Base-by-base conservation (phyloP, 2,888 invertebrate species). In the Lycia hirtaria region DNA sequence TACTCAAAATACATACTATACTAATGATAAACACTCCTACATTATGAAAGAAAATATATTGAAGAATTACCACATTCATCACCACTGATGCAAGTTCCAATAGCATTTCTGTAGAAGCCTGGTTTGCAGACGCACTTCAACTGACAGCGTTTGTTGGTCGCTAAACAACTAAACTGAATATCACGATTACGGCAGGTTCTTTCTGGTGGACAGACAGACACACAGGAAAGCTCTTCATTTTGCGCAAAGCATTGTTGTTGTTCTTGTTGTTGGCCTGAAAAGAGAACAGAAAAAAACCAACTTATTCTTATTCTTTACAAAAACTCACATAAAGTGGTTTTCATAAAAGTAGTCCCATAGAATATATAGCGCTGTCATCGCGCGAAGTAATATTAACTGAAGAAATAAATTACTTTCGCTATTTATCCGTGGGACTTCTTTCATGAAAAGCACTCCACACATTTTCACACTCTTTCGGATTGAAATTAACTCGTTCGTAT, bases 51-150 rank as follows among this genome's bases (percentile, higher is more conserved):
- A 15, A 35, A 3, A 7, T 6, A 17, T 12, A 19, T 28, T n/a
- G n/a, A n/a, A n/a, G n/a, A n/a, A 58, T 55, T 67, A 80, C 83
- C 75, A 63, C 83, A 82, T 52, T 72, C 60, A 51, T 66, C 55
- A 1, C 33, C 50, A 3, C 69, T 51, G 24, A 80, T 65, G 51
- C 83, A 83, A 10, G 72, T 63, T 12, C 75, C 73, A 7, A 68
- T 53, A 5, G 57, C 44, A 44, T 79, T 77, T 62, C 71, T 76
- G 54, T 66, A 72, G 53, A 62, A 78, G 2, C 72, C 78, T 37
- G 62, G 19, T 40, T 72, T 66, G 54, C 83, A 83, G 10, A 75
- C 58, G 32, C 82, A 83, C 55, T 74, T 76, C 2, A 56, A 28
- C 48, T 70, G 55, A 52, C 78, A 80, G 7, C 35, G 62, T 12